Evolutionary conservation across 2,797 vertebrate genomes (phyloP).

Genomic region (Cossypha caffra): DNA sequence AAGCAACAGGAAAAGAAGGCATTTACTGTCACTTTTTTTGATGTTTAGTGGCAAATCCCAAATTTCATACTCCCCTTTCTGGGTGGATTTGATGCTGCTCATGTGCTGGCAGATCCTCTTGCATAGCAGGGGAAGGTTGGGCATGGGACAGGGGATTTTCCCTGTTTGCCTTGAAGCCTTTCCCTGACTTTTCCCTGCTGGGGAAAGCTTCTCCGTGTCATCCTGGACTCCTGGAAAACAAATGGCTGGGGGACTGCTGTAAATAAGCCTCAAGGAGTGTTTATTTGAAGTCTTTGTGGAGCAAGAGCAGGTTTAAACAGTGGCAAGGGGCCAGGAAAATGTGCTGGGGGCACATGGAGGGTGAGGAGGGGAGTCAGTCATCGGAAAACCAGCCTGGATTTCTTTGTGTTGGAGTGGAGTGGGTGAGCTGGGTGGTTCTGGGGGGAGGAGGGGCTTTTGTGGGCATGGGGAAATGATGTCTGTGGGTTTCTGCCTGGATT

Average conservation of each 20-base stretch:
- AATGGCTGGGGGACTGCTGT: not conserved
- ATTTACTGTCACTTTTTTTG: not conserved
- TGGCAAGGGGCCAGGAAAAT: conserved; percentile 22
- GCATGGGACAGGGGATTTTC: not conserved
- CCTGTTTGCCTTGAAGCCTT: not conserved
- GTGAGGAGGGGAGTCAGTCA: not conserved
- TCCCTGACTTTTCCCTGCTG: not conserved
- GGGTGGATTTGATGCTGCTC: not conserved
- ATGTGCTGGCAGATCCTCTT: not conserved
- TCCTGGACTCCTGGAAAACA: not conserved
- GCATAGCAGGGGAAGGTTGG: not conserved
- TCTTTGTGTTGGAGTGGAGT: not conserved
- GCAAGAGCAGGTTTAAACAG: conserved; percentile 61
- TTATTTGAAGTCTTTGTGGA: conserved; percentile 52
- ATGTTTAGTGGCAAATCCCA: not conserved
- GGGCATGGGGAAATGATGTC: accelerated
- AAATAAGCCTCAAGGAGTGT: conserved; percentile 36
- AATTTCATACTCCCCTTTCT: not conserved
- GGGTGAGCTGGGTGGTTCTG: not conserved
- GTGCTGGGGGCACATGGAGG: not conserved
- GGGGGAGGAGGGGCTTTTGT: not conserved
- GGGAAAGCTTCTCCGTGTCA: not conserved
- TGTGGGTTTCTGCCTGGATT: not conserved
- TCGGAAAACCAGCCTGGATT: accelerated
- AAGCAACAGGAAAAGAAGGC: not conserved